These are phyloP conservation scores for Phaetusa simplex DNA, from an alignment of 2,113 vertebrate species.

Conservation along the genomic window DNA sequence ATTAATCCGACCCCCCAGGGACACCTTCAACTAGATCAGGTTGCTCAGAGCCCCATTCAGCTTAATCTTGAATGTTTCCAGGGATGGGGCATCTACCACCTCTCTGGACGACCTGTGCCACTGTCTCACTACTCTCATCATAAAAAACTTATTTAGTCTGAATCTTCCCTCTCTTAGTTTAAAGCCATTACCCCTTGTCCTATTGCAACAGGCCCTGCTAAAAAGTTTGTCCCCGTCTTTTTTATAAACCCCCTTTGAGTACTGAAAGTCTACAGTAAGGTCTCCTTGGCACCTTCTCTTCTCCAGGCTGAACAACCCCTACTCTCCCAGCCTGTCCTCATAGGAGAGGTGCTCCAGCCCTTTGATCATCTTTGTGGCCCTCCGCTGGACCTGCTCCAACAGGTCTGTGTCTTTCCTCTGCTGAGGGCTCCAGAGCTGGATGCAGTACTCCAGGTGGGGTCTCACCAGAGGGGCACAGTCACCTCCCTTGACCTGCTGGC, in stretches of 20 bases:
- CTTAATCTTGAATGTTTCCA: neutral
- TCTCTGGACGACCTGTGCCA: neutral
- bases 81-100: neutral
- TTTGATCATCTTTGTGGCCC: neutral
- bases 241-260: neutral
- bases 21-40: neutral
- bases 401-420: neutral
- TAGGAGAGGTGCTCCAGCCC: neutral
- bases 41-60: neutral
- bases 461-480: neutral
- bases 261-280: neutral
- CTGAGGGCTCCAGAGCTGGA: neutral
- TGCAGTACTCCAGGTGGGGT: neutral
- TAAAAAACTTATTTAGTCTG: neutral
- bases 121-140: neutral
- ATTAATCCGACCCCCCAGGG: neutral
- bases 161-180: neutral
- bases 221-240: neutral
- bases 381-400: neutral
- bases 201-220: neutral
- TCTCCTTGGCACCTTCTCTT: neutral
- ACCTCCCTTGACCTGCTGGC: neutral
- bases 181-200: neutral
- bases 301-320: neutral
- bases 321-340: neutral